These are phyloP conservation scores for Parauchenoglanis ngamensis DNA, from an alignment of 2,797 vertebrate species.

Conservation along the genomic window DNA sequence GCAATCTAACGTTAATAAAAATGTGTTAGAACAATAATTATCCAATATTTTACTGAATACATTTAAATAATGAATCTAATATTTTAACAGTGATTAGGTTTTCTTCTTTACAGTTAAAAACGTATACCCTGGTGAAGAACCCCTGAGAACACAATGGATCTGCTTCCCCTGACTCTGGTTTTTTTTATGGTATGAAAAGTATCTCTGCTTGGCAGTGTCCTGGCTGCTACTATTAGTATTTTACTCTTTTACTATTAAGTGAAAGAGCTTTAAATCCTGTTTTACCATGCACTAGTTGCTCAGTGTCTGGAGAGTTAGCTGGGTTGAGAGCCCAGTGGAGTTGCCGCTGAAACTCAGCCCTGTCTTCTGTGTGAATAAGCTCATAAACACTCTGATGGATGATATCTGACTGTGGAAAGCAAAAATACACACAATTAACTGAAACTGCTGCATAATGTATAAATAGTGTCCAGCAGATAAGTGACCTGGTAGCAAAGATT, in stretches of 20 bases:
- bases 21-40: neutral
- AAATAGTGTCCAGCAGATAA: neutral
- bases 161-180: neutral
- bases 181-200: neutral
- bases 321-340: conserved; percentile 83
- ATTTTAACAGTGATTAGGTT: neutral
- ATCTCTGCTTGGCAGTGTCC: neutral
- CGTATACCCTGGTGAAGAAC: neutral
- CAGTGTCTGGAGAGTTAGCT: conserved; percentile 65
- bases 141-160: no score
- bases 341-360: conserved; percentile 81
- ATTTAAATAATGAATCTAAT: neutral
- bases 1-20: neutral
- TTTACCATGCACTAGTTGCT: conserved; percentile 71
- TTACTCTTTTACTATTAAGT: neutral
- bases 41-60: neutral
- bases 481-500: neutral
- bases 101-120: neutral
- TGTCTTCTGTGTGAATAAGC: conserved; percentile 84
- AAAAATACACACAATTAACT: conserved; percentile 12
- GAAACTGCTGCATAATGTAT: neutral
- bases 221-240: neutral
- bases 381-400: conserved; percentile 86
- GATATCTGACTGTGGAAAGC: conserved; percentile 77
- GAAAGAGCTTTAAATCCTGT: neutral